Evolutionary conservation across 2,888 invertebrate species (phyloP), one percentile per base, ranked within the genome.

Genomic region (Trisateles emortualis): DNA sequence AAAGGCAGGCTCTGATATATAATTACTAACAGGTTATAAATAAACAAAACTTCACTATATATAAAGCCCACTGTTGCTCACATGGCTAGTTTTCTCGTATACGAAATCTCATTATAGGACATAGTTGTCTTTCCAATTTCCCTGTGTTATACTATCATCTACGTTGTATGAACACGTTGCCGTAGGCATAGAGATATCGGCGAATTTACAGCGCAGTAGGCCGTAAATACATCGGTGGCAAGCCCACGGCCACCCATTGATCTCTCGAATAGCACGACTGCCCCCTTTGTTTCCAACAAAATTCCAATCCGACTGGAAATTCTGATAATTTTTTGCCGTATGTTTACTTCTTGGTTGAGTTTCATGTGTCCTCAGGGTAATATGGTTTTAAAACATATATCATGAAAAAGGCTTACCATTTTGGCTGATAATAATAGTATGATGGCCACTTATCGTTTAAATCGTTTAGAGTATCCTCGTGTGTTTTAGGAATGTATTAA

Each of bases 131-230:
- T 43, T 17, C 36, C 10, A 42, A 4, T 35, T 13, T 26, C 26
- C 22, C 30, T 42, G 36, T 17, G 26, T 11, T n/a, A 42, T 38
- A 16, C 4, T 14, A 35, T 38, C 36, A 48, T 41, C 29, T 42
- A 48, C 29, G 38, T 43, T 42, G 13, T 49, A 59, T 48, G 38
- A 45, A 38, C 51, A 47, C 32, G 42, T 9, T 33, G 68, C 74
- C 79, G 68, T 52, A 66, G 84, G 84, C 80, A 64, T 26, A 45
- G 64, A 77, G 86, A 83, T 89, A 89, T 88, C 84, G 74, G 64
- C 62, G 78, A 78, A 86, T 89, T 89, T 86, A 89, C 87, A 84
- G 84, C 74, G 81, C 87, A 87, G 83, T 86, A 83, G 78, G 72
- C 83, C 76, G 84, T 84, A 79, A 87, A 87, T 84, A 82, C 79